Conservation (phyloP, 2,888 invertebrate genomes). For the Blomia tropicalis region DNA sequence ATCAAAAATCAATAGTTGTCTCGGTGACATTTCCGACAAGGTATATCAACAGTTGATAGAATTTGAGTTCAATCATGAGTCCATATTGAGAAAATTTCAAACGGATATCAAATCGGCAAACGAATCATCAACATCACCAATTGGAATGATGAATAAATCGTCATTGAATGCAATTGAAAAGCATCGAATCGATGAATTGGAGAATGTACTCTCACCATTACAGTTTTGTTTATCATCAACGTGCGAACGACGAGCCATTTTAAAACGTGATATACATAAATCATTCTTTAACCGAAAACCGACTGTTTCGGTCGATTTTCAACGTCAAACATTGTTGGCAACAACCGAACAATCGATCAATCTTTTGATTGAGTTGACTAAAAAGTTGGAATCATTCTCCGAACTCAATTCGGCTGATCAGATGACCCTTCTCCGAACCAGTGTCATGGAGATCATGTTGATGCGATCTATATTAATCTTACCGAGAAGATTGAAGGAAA, state of each 20-base stretch:
- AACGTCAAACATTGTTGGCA: constrained; percentile 1
- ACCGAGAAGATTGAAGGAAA: constrained; percentile 1
- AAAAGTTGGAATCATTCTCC: background rate
- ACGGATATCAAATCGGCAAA: too few species aligned
- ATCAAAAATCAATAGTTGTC: background rate
- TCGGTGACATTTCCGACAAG: constrained; percentile 5
- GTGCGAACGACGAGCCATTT: background rate
- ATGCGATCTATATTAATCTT: background rate
- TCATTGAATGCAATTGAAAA: background rate
- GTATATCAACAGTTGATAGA: constrained; percentile 8
- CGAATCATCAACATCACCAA: background rate
- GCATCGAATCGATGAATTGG: background rate
- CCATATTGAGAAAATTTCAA: constrained; percentile 5
- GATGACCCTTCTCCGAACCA: background rate
- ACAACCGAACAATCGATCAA: background rate
- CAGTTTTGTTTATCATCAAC: background rate
- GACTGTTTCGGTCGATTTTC: background rate
- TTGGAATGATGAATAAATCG: background rate
- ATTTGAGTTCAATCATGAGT: constrained; percentile 13
- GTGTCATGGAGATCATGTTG: constrained; percentile 3
- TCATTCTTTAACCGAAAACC: background rate
- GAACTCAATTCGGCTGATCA: constrained; percentile 1
- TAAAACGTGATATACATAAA: background rate
- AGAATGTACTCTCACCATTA: background rate
- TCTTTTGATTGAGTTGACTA: background rate